Evolutionary conservation across 2,888 invertebrate genomes (phyloP), one percentile per base, ranked within the genome.

Genomic region (Pycnomerus fuliginosus): DNA sequence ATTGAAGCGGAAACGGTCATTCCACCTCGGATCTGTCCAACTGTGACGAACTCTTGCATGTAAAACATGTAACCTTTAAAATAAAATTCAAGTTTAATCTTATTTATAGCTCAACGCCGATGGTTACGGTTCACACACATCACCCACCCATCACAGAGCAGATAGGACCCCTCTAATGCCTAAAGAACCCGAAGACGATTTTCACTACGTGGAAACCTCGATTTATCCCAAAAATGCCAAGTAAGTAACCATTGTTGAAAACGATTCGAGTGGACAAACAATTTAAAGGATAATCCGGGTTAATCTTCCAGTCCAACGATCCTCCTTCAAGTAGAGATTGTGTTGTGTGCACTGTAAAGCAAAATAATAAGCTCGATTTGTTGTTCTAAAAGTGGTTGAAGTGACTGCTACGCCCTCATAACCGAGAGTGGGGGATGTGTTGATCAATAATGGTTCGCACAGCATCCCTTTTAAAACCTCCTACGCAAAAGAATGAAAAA

Each of bases 151-250:
- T 65, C 73, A 74, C 42, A 47, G 67, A 36, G 76, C 76, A 61
- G 73, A 71, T 54, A 62, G 70, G 49, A 86, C 87, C 64, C 88
- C 89, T 53, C 76, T 87, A 74, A 87, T 88, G 75, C 79, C 83
- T 31, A 62, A 61, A 46, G 85, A 85, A 61, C 76, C 83, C 63
- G 78, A 80, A 62, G 83, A 83, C 65, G 83, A 84, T 65, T 82
- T 79, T 52, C 82, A 82, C 64, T 80, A 80, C 63, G 74, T 75
- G 67, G 77, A 77, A 64, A 74, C 75, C 30, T 74, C 77, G 43
- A 54, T 74, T 70, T 53, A 76, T 75, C 90, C 91, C 58, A 92
- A 91, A 76, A 92, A 92, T 80, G 91, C 91, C 73, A 91, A 91
- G 91, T 91, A 73, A 88, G 90, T 84, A 25, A 13, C 13, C n/a